phyloP scores from a whole-genome alignment of 1,140 invertebrate genomes.

The Aethina tumida region DNA sequence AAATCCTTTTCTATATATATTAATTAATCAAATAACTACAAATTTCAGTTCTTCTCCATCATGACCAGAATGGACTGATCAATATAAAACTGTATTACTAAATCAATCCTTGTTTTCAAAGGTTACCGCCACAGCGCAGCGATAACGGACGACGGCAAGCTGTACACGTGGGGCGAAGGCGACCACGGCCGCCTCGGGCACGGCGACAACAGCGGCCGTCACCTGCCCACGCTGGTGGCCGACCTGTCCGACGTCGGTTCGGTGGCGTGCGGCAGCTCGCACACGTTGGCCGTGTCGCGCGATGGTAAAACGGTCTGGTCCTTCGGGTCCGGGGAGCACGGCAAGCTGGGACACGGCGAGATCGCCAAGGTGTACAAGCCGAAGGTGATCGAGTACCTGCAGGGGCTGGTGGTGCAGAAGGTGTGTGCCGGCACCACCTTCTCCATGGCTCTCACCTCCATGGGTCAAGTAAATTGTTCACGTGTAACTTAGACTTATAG shows the following conservation, averaged over 20 bases:
- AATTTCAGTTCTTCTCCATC: too few species aligned
- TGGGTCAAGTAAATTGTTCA: constrained; percentile 40
- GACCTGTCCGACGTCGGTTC: constrained; percentile 47
- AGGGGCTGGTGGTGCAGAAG: constrained; percentile 48
- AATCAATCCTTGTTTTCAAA: too few species aligned
- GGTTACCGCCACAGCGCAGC: constrained; percentile 52
- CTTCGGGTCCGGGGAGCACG: constrained; percentile 51
- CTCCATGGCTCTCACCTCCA: constrained; percentile 49
- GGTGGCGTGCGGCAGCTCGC: constrained; percentile 53
- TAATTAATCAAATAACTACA: too few species aligned
- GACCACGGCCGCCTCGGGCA: constrained; percentile 52
- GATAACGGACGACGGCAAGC: constrained; percentile 43
- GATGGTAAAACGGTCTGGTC: constrained; percentile 58
- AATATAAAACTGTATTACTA: too few species aligned
- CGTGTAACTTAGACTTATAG: background rate
- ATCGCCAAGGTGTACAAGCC: constrained; percentile 47
- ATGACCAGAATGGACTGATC: too few species aligned
- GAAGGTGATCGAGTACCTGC: constrained; percentile 51
- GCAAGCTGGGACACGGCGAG: constrained; percentile 53
- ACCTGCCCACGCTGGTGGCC: constrained; percentile 47
- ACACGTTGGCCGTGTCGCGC: constrained; percentile 50
- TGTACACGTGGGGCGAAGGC: constrained; percentile 56
- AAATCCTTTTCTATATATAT: too few species aligned
- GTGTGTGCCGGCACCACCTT: constrained; percentile 51
- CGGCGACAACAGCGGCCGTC: constrained; percentile 42